Percentiles rank a stretch among this genome's conserved stretches.
Conservation (phyloP, 2,888 invertebrate species). For the Tetheella fluctuosa region DNA sequence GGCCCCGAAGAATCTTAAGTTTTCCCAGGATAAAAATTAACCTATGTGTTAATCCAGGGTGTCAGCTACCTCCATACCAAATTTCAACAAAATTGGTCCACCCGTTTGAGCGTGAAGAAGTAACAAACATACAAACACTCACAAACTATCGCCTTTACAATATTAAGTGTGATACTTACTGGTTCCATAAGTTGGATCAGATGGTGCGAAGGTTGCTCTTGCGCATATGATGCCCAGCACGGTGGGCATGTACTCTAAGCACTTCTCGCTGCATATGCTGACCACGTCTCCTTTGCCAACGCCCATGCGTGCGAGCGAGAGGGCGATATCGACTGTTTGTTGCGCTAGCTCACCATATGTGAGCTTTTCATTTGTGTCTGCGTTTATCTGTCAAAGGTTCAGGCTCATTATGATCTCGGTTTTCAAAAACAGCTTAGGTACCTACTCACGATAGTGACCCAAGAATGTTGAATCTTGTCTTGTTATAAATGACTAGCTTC, state of each 20-base stretch:
- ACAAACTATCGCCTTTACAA: too few species aligned
- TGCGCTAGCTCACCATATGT: conserved; percentile 47
- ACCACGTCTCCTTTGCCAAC: conserved; percentile 50
- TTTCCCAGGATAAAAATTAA: too few species aligned
- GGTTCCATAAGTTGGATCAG: conserved; percentile 30
- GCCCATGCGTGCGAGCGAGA: conserved; percentile 50
- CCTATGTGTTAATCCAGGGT: too few species aligned
- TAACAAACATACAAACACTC: too few species aligned
- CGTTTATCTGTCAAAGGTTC: conserved; percentile 19
- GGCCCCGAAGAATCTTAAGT: too few species aligned
- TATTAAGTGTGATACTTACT: conserved; percentile 28
- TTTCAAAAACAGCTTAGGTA: too few species aligned
- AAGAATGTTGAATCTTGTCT: too few species aligned
- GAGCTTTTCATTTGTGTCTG: conserved; percentile 35
- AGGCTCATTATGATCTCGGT: not conserved
- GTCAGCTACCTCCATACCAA: too few species aligned
- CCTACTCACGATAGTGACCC: too few species aligned
- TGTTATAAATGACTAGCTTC: too few species aligned
- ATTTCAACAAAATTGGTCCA: too few species aligned
- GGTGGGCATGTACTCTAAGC: conserved; percentile 36
- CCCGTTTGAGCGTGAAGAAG: too few species aligned
- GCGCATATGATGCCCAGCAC: conserved; percentile 38
- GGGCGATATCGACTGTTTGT: conserved; percentile 46
- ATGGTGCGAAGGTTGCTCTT: conserved; percentile 36
- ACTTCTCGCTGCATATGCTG: conserved; percentile 43